Percentiles rank a stretch among this genome's conserved stretches.
phyloP scores from a whole-genome alignment of 2,888 invertebrate genomes.

The Lymantria dispar region DNA sequence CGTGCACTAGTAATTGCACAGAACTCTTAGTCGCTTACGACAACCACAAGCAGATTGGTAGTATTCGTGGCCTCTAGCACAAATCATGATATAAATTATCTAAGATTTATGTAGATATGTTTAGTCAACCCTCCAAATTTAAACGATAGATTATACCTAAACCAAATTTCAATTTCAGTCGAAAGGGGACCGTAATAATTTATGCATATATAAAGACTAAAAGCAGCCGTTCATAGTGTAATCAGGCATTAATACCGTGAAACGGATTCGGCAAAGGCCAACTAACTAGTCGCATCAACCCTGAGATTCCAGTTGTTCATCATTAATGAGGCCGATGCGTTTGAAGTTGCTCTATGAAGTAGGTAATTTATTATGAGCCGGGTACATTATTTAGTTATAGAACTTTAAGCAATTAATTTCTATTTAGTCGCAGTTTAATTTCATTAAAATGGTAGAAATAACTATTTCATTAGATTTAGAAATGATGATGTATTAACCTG shows the following conservation, averaged over 20 bases:
- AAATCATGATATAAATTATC: no score
- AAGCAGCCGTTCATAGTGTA: no score
- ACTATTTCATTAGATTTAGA: not conserved
- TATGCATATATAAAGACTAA: conserved; percentile 2
- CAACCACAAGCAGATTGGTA: no score
- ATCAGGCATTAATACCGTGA: no score
- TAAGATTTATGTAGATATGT: no score
- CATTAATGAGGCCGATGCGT: conserved; percentile 31
- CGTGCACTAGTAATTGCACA: no score
- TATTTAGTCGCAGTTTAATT: not conserved
- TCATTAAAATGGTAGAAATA: not conserved
- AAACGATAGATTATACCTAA: no score
- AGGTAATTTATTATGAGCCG: conserved; percentile 7
- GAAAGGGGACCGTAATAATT: conserved; percentile 3
- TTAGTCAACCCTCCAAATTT: no score
- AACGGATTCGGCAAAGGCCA: no score
- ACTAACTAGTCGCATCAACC: conserved; percentile 12
- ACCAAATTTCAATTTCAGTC: no score
- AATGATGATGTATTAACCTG: not conserved
- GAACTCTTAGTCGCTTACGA: no score
- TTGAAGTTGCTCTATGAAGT: conserved; percentile 25
- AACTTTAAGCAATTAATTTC: not conserved
- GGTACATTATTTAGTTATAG: conserved; percentile 2
- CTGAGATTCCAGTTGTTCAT: conserved; percentile 28
- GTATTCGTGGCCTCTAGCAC: no score